Evolutionary conservation across 37 sponge, comb jelly and placozoan genomes (phyloP).

Genomic region (Bolinopsis microptera): DNA sequence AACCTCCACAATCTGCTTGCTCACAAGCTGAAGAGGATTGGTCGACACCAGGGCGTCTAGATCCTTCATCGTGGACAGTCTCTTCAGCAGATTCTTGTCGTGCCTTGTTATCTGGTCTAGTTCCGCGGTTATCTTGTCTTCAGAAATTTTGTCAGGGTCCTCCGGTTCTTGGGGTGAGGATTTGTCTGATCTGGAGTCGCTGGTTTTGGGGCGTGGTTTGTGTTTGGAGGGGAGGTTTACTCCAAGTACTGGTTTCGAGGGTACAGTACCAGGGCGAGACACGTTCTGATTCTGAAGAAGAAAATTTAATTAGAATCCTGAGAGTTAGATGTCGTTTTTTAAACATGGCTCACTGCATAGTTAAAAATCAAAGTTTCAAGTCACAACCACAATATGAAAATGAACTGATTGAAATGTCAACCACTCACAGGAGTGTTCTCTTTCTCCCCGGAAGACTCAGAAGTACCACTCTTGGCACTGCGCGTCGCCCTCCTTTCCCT

Average conservation of each 20-base stretch:
- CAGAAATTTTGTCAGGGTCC: not conserved
- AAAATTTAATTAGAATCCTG: too few species aligned
- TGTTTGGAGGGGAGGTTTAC: not conserved
- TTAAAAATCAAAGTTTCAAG: too few species aligned
- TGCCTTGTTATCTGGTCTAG: conserved; percentile 20
- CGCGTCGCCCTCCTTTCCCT: not conserved
- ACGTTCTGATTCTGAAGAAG: not conserved
- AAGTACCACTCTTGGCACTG: conserved; percentile 47
- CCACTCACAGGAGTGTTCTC: too few species aligned
- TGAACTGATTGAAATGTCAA: too few species aligned
- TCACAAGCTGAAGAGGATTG: conserved; percentile 11
- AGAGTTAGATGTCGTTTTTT: not conserved
- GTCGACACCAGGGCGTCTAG: conserved; percentile 21
- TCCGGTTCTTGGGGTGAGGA: not conserved
- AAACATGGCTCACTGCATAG: too few species aligned
- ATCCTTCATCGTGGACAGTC: conserved; percentile 18
- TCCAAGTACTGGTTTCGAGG: not conserved
- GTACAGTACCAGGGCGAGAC: conserved; percentile 1
- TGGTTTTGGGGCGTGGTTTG: conserved; percentile 47
- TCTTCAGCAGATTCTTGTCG: conserved; percentile 15
- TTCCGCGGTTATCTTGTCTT: not conserved
- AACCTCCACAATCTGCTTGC: not conserved
- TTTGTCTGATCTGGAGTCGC: not conserved
- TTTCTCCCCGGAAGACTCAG: conserved; percentile 34
- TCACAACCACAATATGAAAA: too few species aligned